Evolutionary conservation across 2,797 vertebrate species (phyloP).

Genomic region (Xiphorhynchus erythropygius): DNA sequence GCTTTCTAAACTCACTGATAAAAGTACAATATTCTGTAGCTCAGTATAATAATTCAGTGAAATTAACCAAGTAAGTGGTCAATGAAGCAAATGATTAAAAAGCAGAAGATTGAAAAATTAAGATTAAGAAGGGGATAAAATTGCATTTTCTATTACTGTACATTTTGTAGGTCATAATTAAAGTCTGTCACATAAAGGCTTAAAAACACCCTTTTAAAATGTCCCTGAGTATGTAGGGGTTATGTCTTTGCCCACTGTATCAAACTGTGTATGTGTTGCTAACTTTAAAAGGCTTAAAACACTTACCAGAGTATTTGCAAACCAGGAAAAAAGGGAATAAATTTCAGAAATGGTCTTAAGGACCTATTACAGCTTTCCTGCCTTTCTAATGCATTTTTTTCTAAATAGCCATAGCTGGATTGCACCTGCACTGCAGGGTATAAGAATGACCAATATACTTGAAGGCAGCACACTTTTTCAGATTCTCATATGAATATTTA

Average conservation of each 20-base stretch:
- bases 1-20: conserved; percentile 52
- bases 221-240: background rate
- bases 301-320: background rate
- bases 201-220: background rate
- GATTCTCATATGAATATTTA: background rate
- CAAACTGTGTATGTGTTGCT: background rate
- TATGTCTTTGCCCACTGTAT: background rate
- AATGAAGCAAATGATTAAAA: conserved; percentile 80
- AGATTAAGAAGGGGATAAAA: conserved; percentile 66
- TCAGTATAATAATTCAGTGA: conserved; percentile 71
- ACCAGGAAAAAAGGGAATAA: background rate
- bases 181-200: background rate
- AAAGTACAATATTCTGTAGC: conserved; percentile 61
- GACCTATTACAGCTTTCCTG: background rate
- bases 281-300: background rate
- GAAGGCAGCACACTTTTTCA: background rate
- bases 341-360: background rate
- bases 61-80: conserved; percentile 76
- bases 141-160: conserved; percentile 55
- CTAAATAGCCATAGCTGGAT: background rate
- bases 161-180: conserved; percentile 52
- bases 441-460: background rate
- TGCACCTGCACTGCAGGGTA: background rate
- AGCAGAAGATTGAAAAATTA: conserved; percentile 67
- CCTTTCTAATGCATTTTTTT: background rate